phyloP scores from a whole-genome alignment of 2,888 invertebrate genomes.

The Pyrgus malvae region DNA sequence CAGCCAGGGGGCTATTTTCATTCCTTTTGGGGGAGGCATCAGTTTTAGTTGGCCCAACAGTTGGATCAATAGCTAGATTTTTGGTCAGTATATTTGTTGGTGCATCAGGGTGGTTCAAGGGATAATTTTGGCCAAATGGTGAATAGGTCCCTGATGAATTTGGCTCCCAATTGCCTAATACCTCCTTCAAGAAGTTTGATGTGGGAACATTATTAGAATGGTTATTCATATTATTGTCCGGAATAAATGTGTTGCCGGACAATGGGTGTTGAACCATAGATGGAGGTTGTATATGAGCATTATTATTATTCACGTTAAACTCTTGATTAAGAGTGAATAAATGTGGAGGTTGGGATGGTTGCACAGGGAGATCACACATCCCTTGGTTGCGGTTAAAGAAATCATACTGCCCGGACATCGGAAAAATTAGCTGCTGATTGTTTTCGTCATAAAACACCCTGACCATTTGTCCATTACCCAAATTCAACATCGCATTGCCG shows the following conservation, averaged over 20 bases:
- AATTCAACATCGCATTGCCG: constrained; percentile 71
- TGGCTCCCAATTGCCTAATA: constrained; percentile 87
- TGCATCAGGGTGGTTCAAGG: constrained; percentile 74
- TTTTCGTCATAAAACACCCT: constrained; percentile 73
- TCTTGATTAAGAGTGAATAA: constrained; percentile 70
- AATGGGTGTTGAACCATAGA: constrained; percentile 35
- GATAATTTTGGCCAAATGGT: constrained; percentile 85
- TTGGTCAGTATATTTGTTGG: constrained; percentile 59
- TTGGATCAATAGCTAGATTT: constrained; percentile 50
- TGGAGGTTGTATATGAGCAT: constrained; percentile 41
- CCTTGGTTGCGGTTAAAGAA: constrained; percentile 69
- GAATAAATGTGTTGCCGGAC: constrained; percentile 47
- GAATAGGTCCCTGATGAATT: constrained; percentile 88
- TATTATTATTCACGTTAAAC: constrained; percentile 52
- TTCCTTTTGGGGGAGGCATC: constrained; percentile 69
- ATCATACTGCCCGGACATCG: constrained; percentile 73
- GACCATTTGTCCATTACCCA: constrained; percentile 72
- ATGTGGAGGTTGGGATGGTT: constrained; percentile 53
- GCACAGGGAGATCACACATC: constrained; percentile 59
- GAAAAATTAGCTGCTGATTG: constrained; percentile 71
- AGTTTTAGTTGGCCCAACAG: constrained; percentile 50
- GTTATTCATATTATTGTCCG: constrained; percentile 48
- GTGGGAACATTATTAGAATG: constrained; percentile 54
- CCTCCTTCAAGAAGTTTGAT: constrained; percentile 85
- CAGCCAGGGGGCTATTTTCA: constrained; percentile 73